These are phyloP conservation scores for Calliopsis andreniformis DNA, from an alignment of 1,140 invertebrate species.

Conservation along the genomic window DNA sequence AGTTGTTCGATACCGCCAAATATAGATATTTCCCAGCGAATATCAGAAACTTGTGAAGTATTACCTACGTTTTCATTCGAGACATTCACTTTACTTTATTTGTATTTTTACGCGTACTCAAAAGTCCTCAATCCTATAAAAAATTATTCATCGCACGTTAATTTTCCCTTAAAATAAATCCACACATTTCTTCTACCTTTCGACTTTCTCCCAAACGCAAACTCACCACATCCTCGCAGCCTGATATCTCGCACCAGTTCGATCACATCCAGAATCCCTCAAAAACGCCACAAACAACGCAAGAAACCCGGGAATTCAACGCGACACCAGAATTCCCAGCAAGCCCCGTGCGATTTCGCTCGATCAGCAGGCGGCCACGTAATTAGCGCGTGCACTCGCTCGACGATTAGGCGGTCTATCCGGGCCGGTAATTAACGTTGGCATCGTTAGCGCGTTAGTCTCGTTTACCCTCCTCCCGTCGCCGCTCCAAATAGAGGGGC, in stretches of 20 bases:
- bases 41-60: too few species aligned
- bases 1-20: too few species aligned
- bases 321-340: background rate
- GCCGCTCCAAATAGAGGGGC: slow-evolving; percentile 18
- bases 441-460: slow-evolving; percentile 67
- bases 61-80: too few species aligned
- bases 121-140: too few species aligned
- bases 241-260: slow-evolving; percentile 17
- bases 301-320: slow-evolving; percentile 25
- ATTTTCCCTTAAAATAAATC: too few species aligned
- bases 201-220: slow-evolving; percentile 26
- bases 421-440: slow-evolving; percentile 61
- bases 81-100: too few species aligned
- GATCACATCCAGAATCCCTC: slow-evolving; percentile 4
- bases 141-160: too few species aligned
- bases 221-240: background rate
- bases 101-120: too few species aligned
- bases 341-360: slow-evolving; percentile 48
- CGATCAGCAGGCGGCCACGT: slow-evolving; percentile 47
- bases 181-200: background rate
- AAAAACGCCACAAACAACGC: background rate
- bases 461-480: slow-evolving; percentile 51
- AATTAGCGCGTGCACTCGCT: slow-evolving; percentile 61
- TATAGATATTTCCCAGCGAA: too few species aligned
- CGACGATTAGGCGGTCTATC: slow-evolving; percentile 62